phyloP scores from a whole-genome alignment of 2,888 invertebrate species.

The Drosophila algonquin region DNA sequence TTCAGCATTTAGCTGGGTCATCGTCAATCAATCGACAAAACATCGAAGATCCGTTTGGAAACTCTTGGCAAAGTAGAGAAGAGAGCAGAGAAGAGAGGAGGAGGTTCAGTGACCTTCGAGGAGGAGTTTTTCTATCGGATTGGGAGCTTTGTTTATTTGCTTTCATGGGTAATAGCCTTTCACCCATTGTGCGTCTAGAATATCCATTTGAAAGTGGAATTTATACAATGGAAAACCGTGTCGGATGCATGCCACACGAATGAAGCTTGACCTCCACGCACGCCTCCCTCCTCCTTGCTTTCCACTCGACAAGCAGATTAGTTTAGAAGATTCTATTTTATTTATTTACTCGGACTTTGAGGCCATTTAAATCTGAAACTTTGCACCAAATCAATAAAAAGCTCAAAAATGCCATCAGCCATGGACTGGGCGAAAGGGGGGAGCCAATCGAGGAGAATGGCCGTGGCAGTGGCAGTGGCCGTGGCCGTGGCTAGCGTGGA shows the following conservation, averaged over 20 bases:
- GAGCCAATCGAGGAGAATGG: conserved; percentile 21
- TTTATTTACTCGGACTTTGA: conserved; percentile 31
- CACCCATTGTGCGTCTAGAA: conserved; percentile 22
- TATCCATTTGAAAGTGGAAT: conserved; percentile 25
- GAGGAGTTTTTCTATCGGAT: not conserved
- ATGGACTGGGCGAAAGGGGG: not conserved
- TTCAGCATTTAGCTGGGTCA: conserved; percentile 62
- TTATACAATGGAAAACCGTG: conserved; percentile 23
- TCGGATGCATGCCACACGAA: conserved; percentile 20
- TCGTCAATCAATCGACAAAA: conserved; percentile 44
- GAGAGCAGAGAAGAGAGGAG: no score
- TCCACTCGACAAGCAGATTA: conserved; percentile 25
- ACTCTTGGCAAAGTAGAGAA: not conserved
- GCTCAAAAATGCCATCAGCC: conserved; percentile 18
- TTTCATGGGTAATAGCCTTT: conserved; percentile 2
- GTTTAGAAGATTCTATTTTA: conserved; percentile 32
- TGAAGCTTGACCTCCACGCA: conserved; percentile 21
- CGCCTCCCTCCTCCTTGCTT: not conserved
- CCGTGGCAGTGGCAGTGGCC: conserved; percentile 12
- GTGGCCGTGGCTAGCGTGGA: conserved; percentile 11
- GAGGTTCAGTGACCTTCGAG: conserved; percentile 17
- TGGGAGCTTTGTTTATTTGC: not conserved
- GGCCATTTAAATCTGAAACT: conserved; percentile 33
- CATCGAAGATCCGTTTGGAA: conserved; percentile 24
- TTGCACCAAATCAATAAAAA: conserved; percentile 45